Percentiles rank a stretch among this genome's conserved stretches.
Evolutionary conservation across 2,113 vertebrate species (phyloP).

Genomic region (Bubo scandiacus): DNA sequence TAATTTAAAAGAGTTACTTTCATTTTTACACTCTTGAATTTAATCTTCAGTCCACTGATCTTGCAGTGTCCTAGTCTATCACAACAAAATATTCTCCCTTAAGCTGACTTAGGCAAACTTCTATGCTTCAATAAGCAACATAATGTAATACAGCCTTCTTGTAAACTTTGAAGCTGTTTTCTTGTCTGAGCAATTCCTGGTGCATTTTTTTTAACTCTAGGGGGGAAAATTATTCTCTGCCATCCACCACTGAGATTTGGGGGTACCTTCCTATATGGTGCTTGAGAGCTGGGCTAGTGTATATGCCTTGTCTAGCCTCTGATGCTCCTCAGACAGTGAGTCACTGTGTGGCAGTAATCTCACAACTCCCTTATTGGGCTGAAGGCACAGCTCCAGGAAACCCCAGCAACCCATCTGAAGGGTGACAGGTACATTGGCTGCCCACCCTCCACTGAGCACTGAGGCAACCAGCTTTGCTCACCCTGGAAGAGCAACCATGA

Average conservation of each 20-base stretch:
- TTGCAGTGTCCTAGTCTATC: neutral
- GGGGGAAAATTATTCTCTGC: neutral
- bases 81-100: neutral
- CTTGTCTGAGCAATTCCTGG: neutral
- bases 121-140: neutral
- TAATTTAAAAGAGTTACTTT: neutral
- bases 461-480: neutral
- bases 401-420: neutral
- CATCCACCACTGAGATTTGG: neutral
- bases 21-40: neutral
- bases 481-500: neutral
- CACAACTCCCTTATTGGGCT: fast-evolving
- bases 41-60: neutral
- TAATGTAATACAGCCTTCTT: neutral
- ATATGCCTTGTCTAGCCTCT: neutral
- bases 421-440: neutral
- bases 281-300: neutral
- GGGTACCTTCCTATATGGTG: fast-evolving
- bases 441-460: neutral
- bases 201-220: neutral
- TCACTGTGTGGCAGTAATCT: fast-evolving
- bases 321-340: neutral
- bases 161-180: neutral
- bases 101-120: neutral
- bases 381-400: neutral